Conservation (phyloP, 2,888 invertebrate species). For the Cheilosia grossa region DNA sequence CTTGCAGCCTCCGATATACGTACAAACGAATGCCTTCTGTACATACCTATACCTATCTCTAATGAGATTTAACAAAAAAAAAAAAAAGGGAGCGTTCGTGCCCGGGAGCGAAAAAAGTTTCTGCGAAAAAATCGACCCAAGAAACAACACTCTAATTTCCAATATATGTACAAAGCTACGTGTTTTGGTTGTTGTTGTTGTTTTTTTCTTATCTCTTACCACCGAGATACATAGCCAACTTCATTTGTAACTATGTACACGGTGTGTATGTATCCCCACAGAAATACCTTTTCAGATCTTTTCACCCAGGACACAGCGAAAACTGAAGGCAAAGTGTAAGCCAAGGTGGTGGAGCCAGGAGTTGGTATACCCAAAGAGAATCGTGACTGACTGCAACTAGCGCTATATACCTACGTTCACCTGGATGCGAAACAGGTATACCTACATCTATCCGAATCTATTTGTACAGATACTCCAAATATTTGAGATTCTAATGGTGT, state of each 20-base stretch:
- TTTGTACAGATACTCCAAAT: conserved; percentile 51
- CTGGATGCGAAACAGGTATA: conserved; percentile 47
- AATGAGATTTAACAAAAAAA: background rate
- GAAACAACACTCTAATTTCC: conserved; percentile 45
- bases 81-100: conserved; percentile 9
- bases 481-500: conserved; percentile 58
- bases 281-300: conserved; percentile 37
- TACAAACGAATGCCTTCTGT: background rate
- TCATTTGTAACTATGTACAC: conserved; percentile 24
- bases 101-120: conserved; percentile 15
- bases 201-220: conserved; percentile 24
- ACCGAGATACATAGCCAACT: conserved; percentile 33
- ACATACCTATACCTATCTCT: background rate
- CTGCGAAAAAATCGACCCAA: conserved; percentile 4
- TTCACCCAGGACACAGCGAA: conserved; percentile 16
- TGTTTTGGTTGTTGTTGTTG: conserved; percentile 33
- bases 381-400: conserved; percentile 59
- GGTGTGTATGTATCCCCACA: conserved; percentile 36
- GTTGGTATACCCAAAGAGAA: conserved; percentile 27
- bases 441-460: conserved; percentile 3
- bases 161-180: conserved; percentile 32
- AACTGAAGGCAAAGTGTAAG: background rate
- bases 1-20: background rate
- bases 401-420: conserved; percentile 36
- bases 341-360: conserved; percentile 1